Percentiles rank a stretch among this genome's conserved stretches.
Evolutionary conservation across 2,113 vertebrate species (phyloP).

Genomic region (Ammodytes dubius): DNA sequence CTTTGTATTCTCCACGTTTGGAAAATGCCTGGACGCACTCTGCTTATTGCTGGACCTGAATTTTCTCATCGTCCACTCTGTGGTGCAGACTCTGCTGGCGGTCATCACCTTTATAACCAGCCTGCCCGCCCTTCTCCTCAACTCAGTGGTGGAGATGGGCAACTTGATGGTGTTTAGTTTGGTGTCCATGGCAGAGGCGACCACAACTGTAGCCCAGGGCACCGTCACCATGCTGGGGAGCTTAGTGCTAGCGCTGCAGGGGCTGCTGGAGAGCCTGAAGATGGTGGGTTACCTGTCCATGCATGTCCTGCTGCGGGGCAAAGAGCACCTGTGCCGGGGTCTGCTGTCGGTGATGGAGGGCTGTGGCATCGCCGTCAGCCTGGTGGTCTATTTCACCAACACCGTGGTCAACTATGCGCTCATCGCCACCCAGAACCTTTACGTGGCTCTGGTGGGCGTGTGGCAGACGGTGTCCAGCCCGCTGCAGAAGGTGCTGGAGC

Average conservation of each 20-base stretch:
- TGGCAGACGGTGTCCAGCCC: slow-evolving; percentile 87
- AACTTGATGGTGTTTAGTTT: slow-evolving; percentile 79
- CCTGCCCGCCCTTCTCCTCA: slow-evolving; percentile 85
- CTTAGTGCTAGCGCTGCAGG: slow-evolving; percentile 81
- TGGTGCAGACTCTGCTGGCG: slow-evolving; percentile 85
- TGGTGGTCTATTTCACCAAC: slow-evolving; percentile 92
- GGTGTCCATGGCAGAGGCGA: slow-evolving; percentile 75
- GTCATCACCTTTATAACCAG: slow-evolving; percentile 83
- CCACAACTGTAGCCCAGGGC: slow-evolving; percentile 71
- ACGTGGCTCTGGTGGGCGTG: slow-evolving; percentile 77
- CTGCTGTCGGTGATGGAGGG: slow-evolving; percentile 86
- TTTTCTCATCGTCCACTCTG: slow-evolving; percentile 90
- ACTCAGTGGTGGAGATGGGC: slow-evolving; percentile 81
- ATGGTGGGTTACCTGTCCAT: slow-evolving; percentile 90
- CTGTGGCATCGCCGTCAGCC: slow-evolving; percentile 87
- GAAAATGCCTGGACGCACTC: slow-evolving; percentile 86
- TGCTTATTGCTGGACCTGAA: slow-evolving; percentile 91
- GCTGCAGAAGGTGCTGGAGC: slow-evolving; percentile 84
- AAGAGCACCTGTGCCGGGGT: slow-evolving; percentile 88
- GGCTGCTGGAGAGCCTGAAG: slow-evolving; percentile 90
- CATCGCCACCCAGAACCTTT: slow-evolving; percentile 90
- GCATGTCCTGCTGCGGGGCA: slow-evolving; percentile 87
- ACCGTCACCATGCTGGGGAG: slow-evolving; percentile 72
- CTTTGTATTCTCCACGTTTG: slow-evolving; percentile 85
- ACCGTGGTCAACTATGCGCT: slow-evolving; percentile 92